phyloP scores from a whole-genome alignment of 2,113 vertebrate genomes.

The Bubo scandiacus region DNA sequence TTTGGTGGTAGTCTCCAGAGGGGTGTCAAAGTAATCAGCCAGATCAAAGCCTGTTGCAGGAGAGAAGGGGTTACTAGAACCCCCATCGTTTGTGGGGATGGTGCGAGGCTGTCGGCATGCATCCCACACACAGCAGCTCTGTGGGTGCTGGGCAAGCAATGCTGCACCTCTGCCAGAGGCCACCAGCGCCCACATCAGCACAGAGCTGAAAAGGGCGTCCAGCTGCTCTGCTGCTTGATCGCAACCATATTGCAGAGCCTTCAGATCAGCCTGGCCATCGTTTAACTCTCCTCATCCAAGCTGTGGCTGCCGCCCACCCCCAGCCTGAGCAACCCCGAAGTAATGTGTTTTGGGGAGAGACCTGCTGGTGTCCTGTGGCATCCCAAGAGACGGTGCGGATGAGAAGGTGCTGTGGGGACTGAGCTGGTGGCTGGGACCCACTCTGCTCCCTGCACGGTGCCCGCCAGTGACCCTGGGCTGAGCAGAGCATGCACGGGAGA shows the following conservation, averaged over 20 bases:
- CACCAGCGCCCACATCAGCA: accelerated
- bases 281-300: not conserved
- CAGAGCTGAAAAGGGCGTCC: not conserved
- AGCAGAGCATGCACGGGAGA: not conserved
- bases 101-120: not conserved
- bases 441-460: not conserved
- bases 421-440: accelerated
- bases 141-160: accelerated
- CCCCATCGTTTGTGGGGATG: accelerated
- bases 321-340: not conserved
- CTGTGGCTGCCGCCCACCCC: not conserved
- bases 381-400: not conserved
- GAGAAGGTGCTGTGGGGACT: not conserved
- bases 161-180: not conserved
- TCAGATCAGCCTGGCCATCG: not conserved
- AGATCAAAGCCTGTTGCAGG: not conserved
- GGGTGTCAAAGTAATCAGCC: slow-evolving; percentile 35
- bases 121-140: accelerated
- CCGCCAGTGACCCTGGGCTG: accelerated
- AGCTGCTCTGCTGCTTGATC: not conserved
- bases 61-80: not conserved
- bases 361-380: not conserved
- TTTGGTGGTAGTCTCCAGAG: slow-evolving; percentile 39
- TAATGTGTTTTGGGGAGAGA: accelerated
- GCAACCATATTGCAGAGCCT: not conserved